Base-by-base conservation (phyloP, 2,797 vertebrate species). In the Alfaro cultratus region DNA sequence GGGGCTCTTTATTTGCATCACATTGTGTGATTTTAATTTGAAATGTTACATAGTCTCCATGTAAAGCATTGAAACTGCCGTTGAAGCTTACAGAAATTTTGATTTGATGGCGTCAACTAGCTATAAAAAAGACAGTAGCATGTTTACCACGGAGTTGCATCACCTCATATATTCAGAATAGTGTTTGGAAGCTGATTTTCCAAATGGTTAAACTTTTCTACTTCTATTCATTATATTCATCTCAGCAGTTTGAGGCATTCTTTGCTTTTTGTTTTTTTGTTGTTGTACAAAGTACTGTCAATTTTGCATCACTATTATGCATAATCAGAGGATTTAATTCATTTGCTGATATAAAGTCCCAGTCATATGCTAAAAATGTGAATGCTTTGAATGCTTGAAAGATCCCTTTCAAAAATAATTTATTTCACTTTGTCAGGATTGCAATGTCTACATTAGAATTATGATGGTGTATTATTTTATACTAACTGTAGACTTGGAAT, bases 101-200 rank as follows among this genome's bases (percentile, higher is more conserved):
- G 29, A 45, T 34, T 57, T 46, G 39, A 73, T 82, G 36, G n/a
- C 51, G 67, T 80, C 41, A 73, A 74, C 15, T 73, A 81, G 15
- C 10, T 51, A 12, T 12, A 53, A 41, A 53, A 36, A 53, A 39
- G 72, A 51, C 26, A 36, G 3, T 68, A 31, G 41, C 34, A 76
- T 80, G 43, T 77, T 74, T 74, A 23, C 47, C 21, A 12, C 34
- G 21, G 1, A 12, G 47, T 74, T 73, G 12, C 46, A 51, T 51
- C 72, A 74, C 46, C 29, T 73, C 8, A 51, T 73, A 68, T 43
- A 41, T 68, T 41, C 39, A 41, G 18, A 13, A 41, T 68, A 18
- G 23, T 68, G 11, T 43, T 43, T 68, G 39, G 11, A 43, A 41
- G 12, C 9, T 26, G 10, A 26, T 68, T 41, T 68, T 68, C 23